Base-by-base conservation (phyloP, 2,888 invertebrate species). In the Ligdia adustata region DNA sequence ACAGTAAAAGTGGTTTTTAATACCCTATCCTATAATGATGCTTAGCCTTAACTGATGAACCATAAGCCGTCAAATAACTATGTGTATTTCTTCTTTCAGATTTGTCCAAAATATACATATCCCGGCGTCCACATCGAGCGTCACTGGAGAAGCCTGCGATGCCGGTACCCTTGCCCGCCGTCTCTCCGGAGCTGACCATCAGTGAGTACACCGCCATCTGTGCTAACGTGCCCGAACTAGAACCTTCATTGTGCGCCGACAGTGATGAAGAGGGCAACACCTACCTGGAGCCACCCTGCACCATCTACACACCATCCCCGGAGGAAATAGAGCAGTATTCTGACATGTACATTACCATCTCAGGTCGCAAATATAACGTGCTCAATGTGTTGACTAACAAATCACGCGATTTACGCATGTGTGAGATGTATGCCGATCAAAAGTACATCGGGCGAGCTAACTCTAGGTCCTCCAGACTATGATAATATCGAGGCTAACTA, bases 401-500 rank as follows among this genome's bases (percentile, higher is more conserved):
- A 58, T 66, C 66, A 0, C 60, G 68, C 9, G 80, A 81, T 55
- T 55, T 82, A 1, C 65, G 63, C 27, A 73, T 78, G 37, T 80
- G 80, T 41, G 72, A 75, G 35, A 55, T 51, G 13, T 79, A 73
- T 41, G 75, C 70, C 44, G 63, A 81, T 53, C 34, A 59, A 0
- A 79, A 72, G 41, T 71, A 69, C n/a, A 50, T 77, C n/a, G 82
- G 81, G 4, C 63, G 82, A 28, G 82, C 72, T 6, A 62, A 35
- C 3, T 47, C 54, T n/a, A 51, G 60, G 32, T 29, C 16, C 9
- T 5, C 16, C 1, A 27, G 24, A 4, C 11, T 1, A n/a, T 5
- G 13, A 9, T 7, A 12, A 12, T 15, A 3, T 13, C 1, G 18
- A 32, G 2, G 2, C n/a, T 28, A 28, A 9, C 9, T 3, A 24